These are phyloP conservation scores for Agelas oroides DNA, from an alignment of 37 sponge, comb jelly and placozoan species.

Conservation along the genomic window DNA sequence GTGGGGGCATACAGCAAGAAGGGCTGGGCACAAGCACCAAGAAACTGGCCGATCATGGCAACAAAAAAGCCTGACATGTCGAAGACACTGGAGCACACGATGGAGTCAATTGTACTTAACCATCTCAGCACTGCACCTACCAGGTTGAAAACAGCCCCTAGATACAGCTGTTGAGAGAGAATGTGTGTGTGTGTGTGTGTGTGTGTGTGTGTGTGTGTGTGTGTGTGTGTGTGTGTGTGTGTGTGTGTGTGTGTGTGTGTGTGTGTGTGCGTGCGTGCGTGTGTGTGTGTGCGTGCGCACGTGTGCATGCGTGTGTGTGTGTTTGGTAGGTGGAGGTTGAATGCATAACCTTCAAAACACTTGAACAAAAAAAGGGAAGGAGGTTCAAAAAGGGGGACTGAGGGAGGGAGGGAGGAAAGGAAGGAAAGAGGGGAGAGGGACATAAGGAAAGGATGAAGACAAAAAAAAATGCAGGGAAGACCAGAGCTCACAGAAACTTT, in stretches of 20 bases:
- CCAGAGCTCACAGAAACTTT: slow-evolving; percentile 47
- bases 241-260: slow-evolving; percentile 19
- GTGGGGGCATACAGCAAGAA: slow-evolving; percentile 83
- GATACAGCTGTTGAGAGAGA: slow-evolving; percentile 26
- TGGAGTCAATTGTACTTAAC: slow-evolving; percentile 52
- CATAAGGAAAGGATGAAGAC: no score
- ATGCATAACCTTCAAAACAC: no score
- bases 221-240: slow-evolving; percentile 15
- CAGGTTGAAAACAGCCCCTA: slow-evolving; percentile 69
- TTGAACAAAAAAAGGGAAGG: neutral
- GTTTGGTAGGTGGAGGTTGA: no score
- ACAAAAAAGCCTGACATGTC: slow-evolving; percentile 34
- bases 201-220: slow-evolving; percentile 19
- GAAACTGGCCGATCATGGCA: slow-evolving; percentile 77
- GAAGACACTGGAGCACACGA: slow-evolving; percentile 39
- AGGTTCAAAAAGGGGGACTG: neutral
- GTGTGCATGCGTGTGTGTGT: neutral
- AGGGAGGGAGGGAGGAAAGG: no score
- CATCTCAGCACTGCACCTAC: slow-evolving; percentile 64
- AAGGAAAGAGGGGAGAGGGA: neutral
- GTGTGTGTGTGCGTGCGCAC: neutral
- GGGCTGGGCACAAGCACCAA: slow-evolving; percentile 84
- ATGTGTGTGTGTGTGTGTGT: slow-evolving; percentile 28
- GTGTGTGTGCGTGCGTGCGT: slow-evolving; percentile 8
- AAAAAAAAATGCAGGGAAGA: neutral